Evolutionary conservation across 2,888 invertebrate genomes (phyloP).

Genomic region (Branchinecta sandiegonensis): DNA sequence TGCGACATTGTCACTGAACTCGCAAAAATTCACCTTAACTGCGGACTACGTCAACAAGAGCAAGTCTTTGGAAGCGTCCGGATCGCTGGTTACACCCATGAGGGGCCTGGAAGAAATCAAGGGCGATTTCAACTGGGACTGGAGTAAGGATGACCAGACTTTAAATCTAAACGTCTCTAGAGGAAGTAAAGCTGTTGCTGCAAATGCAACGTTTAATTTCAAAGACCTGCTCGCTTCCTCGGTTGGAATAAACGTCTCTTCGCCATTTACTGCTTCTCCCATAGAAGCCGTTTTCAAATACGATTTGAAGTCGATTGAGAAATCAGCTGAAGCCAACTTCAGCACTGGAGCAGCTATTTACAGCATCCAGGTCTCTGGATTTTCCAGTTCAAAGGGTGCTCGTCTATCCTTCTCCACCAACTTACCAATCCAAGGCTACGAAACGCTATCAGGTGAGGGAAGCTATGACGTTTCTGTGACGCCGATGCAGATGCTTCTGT

Average conservation of each 20-base stretch:
- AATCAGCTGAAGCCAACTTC: no score
- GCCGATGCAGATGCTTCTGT: no score
- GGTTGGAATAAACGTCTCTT: background rate
- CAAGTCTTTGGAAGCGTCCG: background rate
- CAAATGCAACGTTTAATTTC: background rate
- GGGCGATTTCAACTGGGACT: constrained; percentile 22
- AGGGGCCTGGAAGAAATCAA: constrained; percentile 18
- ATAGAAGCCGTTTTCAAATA: no score
- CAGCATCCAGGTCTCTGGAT: no score
- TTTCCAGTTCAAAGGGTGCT: no score
- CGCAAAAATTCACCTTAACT: background rate
- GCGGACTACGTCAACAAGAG: background rate
- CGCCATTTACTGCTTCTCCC: no score
- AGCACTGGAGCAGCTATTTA: no score
- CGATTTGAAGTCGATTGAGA: no score
- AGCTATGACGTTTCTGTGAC: background rate
- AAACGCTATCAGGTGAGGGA: constrained; percentile 10
- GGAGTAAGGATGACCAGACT: background rate
- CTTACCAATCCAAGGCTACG: constrained; percentile 19
- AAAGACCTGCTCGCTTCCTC: background rate
- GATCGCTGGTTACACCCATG: constrained; percentile 20
- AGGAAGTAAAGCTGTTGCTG: background rate
- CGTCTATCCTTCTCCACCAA: background rate
- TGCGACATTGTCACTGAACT: background rate
- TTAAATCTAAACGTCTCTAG: background rate